These are phyloP conservation scores for Latrodectus hesperus DNA, from an alignment of 2,888 invertebrate species.

Conservation along the genomic window DNA sequence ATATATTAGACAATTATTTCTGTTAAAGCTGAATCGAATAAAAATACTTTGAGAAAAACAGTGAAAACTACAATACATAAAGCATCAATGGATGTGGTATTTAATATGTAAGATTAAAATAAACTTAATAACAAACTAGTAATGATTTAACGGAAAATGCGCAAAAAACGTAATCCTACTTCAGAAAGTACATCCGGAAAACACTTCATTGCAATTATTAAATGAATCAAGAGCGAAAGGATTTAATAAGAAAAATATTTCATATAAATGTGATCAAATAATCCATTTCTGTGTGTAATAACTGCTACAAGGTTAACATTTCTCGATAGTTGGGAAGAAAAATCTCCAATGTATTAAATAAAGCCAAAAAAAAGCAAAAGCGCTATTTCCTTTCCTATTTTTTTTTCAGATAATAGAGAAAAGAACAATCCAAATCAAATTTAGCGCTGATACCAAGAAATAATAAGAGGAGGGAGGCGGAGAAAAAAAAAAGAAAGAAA, in stretches of 20 bases:
- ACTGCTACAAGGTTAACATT: not conserved
- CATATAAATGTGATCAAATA: not conserved
- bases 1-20: too few relatives aligned
- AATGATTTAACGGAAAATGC: too few relatives aligned
- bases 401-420: not conserved
- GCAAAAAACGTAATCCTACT: too few relatives aligned
- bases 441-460: not conserved
- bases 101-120: too few relatives aligned
- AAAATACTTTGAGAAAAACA: too few relatives aligned
- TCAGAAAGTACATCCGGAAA: too few relatives aligned
- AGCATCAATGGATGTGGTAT: too few relatives aligned
- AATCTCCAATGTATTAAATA: not conserved
- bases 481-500: not conserved
- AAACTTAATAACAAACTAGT: too few relatives aligned
- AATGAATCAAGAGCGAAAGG: too few relatives aligned
- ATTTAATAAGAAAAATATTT: not conserved
- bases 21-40: too few relatives aligned
- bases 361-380: not conserved
- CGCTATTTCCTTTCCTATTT: not conserved
- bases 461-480: not conserved
- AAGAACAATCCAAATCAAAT: constrained; percentile 3
- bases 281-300: not conserved
- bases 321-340: not conserved
- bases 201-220: too few relatives aligned
- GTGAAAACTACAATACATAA: too few relatives aligned